Base-by-base conservation (phyloP, 1,140 invertebrate species). In the Caenorhabditis brenneri region DNA sequence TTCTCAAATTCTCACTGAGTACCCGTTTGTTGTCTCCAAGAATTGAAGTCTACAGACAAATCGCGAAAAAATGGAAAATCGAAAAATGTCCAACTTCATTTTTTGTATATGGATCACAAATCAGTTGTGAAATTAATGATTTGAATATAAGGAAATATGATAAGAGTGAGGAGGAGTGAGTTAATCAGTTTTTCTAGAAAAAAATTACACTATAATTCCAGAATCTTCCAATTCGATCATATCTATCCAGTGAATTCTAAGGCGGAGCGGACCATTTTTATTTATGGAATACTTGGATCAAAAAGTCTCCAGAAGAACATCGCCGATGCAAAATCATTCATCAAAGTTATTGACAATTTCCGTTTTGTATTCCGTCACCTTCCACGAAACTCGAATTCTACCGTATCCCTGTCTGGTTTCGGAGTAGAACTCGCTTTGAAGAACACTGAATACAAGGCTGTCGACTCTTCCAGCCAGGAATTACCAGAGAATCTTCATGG, bases 371-470 rank as follows among this genome's bases (percentile, higher is more conserved):
- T 74, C 24, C 36, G 65, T 10, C n/a, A 24, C 24, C 29, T n/a
- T n/a, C n/a, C n/a, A n/a, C n/a, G n/a, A n/a, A n/a, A 5, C 7
- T 31, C 36, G 24, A 42, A 42, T 33, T 74, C 58, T 29, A 9
- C 2, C 5, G 53, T 58, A 36, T 74, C 65, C 24, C 22, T 74
- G 24, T 74, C 65, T 22, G 65, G 65, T 1, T 74, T 42, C 12
- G 65, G 65, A 42, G 65, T 74, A n/a, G 65, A 74, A 42, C 10
- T 74, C 1, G 65, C 65, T 0, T 7, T 74, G 0, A 74, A 74
- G 42, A 74, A 74, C 22, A 74, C 65, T 10, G 65, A 74, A 74
- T 74, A 74, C 22, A 74, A 74, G 22, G 33, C 65, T 2, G 33
- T 74, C 6, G 65, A 74, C 22, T 24, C 36, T 22, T 74, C 36